A percentile compares a stretch with the other conserved stretches of the same genome.
phyloP scores from a whole-genome alignment of 2,888 invertebrate species.

The Latrodectus hesperus region DNA sequence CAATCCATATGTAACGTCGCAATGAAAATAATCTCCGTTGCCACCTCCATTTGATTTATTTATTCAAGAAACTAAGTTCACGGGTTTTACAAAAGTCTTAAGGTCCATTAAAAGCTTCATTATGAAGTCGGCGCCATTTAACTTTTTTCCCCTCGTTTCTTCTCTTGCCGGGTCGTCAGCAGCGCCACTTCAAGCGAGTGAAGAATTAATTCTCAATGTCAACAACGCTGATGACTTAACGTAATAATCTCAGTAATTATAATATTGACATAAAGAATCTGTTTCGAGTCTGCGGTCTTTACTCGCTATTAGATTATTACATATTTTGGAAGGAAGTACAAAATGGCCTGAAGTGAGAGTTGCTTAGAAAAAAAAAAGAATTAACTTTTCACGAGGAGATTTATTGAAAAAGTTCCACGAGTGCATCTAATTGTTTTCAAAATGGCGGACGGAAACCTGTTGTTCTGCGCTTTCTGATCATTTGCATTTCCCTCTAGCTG shows the following conservation, averaged over 20 bases:
- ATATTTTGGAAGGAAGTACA: constrained; percentile 63
- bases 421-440: constrained; percentile 65
- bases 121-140: constrained; percentile 56
- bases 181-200: constrained; percentile 53
- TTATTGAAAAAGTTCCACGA: constrained; percentile 66
- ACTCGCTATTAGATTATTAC: constrained; percentile 68
- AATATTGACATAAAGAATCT: constrained; percentile 69
- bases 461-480: constrained; percentile 30
- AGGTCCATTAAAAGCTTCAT: constrained; percentile 65
- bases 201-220: constrained; percentile 69
- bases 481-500: background rate
- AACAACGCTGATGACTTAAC: constrained; percentile 69
- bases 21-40: constrained; percentile 58
- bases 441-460: constrained; percentile 62
- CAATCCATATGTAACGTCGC: constrained; percentile 56
- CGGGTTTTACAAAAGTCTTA: constrained; percentile 67
- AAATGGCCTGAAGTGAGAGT: constrained; percentile 36
- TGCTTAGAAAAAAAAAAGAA: constrained; percentile 20
- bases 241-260: constrained; percentile 69
- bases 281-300: constrained; percentile 65
- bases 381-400: constrained; percentile 34
- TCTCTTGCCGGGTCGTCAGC: constrained; percentile 8
- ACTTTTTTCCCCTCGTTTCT: constrained; percentile 22
- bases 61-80: constrained; percentile 55
- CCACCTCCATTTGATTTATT: constrained; percentile 57